These are phyloP conservation scores for Octodonta nipae DNA, from an alignment of 2,888 invertebrate genomes.

Conservation along the genomic window DNA sequence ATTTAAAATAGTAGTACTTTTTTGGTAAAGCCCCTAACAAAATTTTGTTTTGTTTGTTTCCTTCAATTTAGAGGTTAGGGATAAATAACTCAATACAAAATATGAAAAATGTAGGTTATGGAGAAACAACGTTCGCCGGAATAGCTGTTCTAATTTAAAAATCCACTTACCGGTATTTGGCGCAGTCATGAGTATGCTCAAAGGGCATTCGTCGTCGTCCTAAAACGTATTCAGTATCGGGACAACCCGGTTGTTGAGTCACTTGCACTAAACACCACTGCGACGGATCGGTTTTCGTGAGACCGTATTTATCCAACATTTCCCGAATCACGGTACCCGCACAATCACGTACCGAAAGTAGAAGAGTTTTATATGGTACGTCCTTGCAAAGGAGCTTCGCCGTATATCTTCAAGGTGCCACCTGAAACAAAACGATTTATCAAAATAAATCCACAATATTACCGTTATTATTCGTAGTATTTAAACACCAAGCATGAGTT, in stretches of 20 bases:
- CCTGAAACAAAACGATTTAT: too few species aligned
- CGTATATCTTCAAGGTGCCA: constrained; percentile 87
- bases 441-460: too few species aligned
- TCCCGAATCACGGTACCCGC: constrained; percentile 87
- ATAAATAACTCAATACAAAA: too few species aligned
- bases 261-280: constrained; percentile 95
- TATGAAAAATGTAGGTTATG: too few species aligned
- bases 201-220: constrained; percentile 96
- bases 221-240: constrained; percentile 78
- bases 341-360: constrained; percentile 84
- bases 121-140: too few species aligned
- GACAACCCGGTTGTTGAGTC: constrained; percentile 38
- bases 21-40: too few species aligned
- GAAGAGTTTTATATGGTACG: constrained; percentile 94
- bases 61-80: too few species aligned
- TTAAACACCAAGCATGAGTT: too few species aligned
- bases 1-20: too few species aligned
- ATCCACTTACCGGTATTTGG: constrained; percentile 77
- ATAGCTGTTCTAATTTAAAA: too few species aligned
- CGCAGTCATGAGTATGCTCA: constrained; percentile 85
- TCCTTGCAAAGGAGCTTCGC: constrained; percentile 89
- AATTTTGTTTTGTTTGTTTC: too few species aligned
- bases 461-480: too few species aligned
- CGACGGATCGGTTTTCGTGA: constrained; percentile 76
- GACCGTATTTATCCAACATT: constrained; percentile 93